A percentile compares a stretch with the other conserved stretches of the same genome.
These are phyloP conservation scores for Holotrichia oblita DNA, from an alignment of 1,140 invertebrate species.

Conservation along the genomic window DNA sequence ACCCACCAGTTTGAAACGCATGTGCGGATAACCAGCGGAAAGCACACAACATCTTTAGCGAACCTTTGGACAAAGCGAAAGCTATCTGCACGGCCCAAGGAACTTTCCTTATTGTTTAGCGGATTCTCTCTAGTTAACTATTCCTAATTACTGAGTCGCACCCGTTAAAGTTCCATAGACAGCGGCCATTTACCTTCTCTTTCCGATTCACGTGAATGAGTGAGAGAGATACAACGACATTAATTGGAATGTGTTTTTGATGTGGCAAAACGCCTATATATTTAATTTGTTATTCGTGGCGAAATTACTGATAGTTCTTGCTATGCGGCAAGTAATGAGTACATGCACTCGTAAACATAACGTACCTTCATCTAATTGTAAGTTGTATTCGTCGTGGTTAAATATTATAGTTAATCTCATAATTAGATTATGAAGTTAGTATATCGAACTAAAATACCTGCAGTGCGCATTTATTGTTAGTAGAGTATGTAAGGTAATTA, in stretches of 20 bases:
- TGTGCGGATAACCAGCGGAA: neutral
- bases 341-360: neutral
- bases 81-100: conserved; percentile 5
- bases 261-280: neutral
- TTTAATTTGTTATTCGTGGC: neutral
- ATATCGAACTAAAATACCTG: too few species aligned
- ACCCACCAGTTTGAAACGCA: neutral
- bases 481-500: too few species aligned
- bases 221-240: neutral
- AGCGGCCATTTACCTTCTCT: neutral
- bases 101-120: conserved; percentile 30
- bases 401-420: too few species aligned
- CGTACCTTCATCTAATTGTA: too few species aligned
- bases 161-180: neutral
- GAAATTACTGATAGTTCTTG: neutral
- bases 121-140: conserved; percentile 20
- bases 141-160: conserved; percentile 5
- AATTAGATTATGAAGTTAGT: too few species aligned
- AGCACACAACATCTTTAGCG: neutral
- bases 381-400: too few species aligned
- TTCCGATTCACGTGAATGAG: neutral
- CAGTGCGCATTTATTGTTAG: too few species aligned
- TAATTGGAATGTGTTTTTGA: conserved; percentile 11
- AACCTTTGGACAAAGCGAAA: conserved; percentile 25
- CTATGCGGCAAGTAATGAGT: neutral